These are phyloP conservation scores for Lates japonicus DNA, from an alignment of 2,797 vertebrate genomes.

Conservation along the genomic window DNA sequence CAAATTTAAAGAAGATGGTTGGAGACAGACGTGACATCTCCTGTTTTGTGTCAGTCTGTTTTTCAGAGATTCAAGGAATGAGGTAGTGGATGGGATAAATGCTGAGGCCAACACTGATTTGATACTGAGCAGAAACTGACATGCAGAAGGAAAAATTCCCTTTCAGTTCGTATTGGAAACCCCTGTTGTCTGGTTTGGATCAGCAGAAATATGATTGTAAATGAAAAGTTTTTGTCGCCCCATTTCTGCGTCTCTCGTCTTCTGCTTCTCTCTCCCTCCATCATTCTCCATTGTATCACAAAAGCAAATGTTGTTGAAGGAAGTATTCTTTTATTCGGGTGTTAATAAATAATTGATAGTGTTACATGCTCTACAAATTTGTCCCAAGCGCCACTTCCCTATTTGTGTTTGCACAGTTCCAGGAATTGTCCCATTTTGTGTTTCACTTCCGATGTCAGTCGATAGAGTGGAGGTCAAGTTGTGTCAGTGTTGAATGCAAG, in stretches of 20 bases:
- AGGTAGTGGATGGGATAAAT: constrained; percentile 45
- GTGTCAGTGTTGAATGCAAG: constrained; percentile 77
- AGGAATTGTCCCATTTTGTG: constrained; percentile 81
- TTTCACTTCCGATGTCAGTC: constrained; percentile 81
- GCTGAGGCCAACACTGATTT: constrained; percentile 46
- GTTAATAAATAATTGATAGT: constrained; percentile 85
- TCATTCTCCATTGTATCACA: constrained; percentile 47
- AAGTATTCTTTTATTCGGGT: constrained; percentile 75
- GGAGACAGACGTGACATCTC: constrained; percentile 50
- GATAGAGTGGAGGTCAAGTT: constrained; percentile 79
- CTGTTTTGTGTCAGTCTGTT: constrained; percentile 65
- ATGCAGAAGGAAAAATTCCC: constrained; percentile 22
- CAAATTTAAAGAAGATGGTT: constrained; percentile 39
- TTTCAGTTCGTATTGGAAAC: constrained; percentile 34
- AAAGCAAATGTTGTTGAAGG: constrained; percentile 65
- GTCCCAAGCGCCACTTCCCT: constrained; percentile 75
- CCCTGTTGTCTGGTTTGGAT: constrained; percentile 63
- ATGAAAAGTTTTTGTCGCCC: constrained; percentile 28
- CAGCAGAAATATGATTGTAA: constrained; percentile 36
- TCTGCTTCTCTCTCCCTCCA: constrained; percentile 19
- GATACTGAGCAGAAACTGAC: constrained; percentile 65
- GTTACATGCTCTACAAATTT: constrained; percentile 67
- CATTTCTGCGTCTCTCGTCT: background rate
- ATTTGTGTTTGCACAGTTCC: constrained; percentile 82
- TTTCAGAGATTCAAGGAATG: constrained; percentile 55